A percentile compares a stretch with the other conserved stretches of the same genome.
Evolutionary conservation across 2,113 vertebrate species (phyloP).

Genomic region (Coreoperca whiteheadi): DNA sequence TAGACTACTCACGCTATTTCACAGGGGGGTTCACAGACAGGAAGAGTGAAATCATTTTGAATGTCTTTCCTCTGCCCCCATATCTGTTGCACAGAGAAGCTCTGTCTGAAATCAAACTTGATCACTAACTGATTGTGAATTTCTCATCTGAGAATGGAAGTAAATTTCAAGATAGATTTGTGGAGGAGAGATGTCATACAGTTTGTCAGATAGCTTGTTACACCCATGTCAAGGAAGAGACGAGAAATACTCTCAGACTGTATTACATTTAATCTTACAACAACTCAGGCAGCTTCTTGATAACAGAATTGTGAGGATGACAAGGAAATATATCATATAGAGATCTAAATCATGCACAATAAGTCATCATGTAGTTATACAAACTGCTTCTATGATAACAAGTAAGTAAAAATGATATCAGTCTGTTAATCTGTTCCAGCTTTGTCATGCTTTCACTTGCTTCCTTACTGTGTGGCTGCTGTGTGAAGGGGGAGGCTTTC

Average conservation of each 20-base stretch:
- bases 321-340: not conserved
- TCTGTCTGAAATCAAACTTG: not conserved
- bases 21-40: constrained; percentile 10
- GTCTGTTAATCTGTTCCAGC: constrained; percentile 47
- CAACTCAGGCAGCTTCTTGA: not conserved
- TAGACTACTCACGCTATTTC: constrained; percentile 23
- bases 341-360: not conserved
- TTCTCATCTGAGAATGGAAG: constrained; percentile 10
- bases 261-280: not conserved
- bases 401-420: constrained; percentile 26
- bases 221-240: constrained; percentile 1
- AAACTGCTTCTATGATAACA: constrained; percentile 13
- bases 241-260: not conserved
- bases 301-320: not conserved
- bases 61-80: constrained; percentile 59
- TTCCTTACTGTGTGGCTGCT: constrained; percentile 42
- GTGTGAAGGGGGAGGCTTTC: constrained; percentile 34
- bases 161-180: not conserved
- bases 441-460: constrained; percentile 70
- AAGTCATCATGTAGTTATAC: constrained; percentile 9
- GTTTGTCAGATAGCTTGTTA: constrained; percentile 14
- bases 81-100: constrained; percentile 22
- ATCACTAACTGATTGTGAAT: not conserved
- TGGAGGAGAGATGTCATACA: constrained; percentile 7
- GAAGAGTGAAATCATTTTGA: constrained; percentile 47